Conservation (phyloP, 2,113 vertebrate genomes). For the Python bivittatus region DNA sequence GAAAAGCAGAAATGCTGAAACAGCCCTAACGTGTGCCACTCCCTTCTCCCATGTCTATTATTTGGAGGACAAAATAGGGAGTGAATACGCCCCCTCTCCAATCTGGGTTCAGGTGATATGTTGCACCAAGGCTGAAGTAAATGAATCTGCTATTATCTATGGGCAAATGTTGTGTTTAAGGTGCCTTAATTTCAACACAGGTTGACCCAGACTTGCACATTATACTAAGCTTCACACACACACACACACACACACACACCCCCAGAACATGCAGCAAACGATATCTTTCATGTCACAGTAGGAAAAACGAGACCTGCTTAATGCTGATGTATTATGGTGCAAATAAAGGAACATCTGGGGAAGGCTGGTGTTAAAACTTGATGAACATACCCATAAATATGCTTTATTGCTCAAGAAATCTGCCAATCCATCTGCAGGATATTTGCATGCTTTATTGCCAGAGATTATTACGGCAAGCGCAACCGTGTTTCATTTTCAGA, state of each 20-base stretch:
- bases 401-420: accelerated
- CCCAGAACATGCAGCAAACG: neutral
- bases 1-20: neutral
- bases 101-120: neutral
- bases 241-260: neutral
- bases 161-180: neutral
- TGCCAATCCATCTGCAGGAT: neutral
- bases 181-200: neutral
- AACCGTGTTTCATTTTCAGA: accelerated
- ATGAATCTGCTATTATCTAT: neutral
- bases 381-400: neutral
- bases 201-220: neutral
- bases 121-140: neutral
- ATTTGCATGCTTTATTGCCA: accelerated
- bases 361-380: neutral
- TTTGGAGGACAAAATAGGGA: neutral
- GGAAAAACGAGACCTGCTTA: neutral
- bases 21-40: neutral
- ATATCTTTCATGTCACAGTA: neutral
- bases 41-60: neutral
- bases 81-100: neutral
- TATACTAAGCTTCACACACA: neutral
- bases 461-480: neutral
- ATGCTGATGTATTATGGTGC: neutral
- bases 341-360: neutral